Base-by-base conservation (phyloP, 1,140 invertebrate genomes). In the Oncopodura yosiiana region DNA sequence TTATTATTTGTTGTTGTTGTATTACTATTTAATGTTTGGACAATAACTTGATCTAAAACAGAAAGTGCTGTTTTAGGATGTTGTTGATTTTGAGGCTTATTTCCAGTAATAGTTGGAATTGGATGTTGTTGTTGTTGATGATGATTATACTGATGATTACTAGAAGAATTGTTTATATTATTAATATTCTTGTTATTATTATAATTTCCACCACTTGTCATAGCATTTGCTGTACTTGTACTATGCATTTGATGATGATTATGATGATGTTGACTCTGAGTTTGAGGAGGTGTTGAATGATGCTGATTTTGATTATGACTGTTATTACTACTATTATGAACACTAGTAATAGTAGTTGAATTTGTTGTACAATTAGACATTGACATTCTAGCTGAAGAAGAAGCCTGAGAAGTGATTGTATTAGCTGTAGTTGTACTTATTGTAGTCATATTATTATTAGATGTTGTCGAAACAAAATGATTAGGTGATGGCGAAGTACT, bases 1-100 rank as follows among this genome's bases (percentile, higher is more conserved):
- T 44, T 56, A 26, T 50, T 55, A 38, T 38, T 39, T 23, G 34
- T 42, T 16, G 34, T 37, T 30, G 36, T 39, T 24, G 50, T 56
- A 41, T 51, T 51, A 39, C 48, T 56, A 36, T 56, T 56, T 21
- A 56, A 42, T n/a, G 46, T 50, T 30, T 56, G 54, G 5, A 56
- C 29, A 19, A 56, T 56, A 27, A 56, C 54, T 51, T 56, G 54
- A 30, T 56, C 48, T 9, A 56, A 38, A 14, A 48, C 54, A 37
- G 54, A 56, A n/a, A 56, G 34, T 24, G 50, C 34, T 14, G 54
- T 44, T 39, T 50, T 49, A 24, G 23, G 32, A 16, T 48, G 45
- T 9, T 37, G 58, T 21, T 38, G 53, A 34, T n/a, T 49, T 23
- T 29, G 52, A 23, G 52, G 43, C 4, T 29, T 45, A 18, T 9